Percentiles rank a stretch among this genome's conserved stretches.
phyloP scores from a whole-genome alignment of 92 coral and sea anemone genomes.

The Porites cylindrica region DNA sequence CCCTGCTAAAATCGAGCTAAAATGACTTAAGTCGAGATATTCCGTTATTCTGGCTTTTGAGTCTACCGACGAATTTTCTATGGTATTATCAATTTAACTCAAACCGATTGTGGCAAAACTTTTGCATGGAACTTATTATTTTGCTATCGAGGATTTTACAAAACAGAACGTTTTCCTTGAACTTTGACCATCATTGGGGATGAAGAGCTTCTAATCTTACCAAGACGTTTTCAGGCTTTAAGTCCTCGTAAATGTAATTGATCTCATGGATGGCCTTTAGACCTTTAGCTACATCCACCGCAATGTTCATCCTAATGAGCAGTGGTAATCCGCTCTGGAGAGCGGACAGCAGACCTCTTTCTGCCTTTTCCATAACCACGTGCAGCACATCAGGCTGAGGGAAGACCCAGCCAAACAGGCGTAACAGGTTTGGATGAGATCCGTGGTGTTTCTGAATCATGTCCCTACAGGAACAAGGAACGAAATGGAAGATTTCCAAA shows the following conservation, averaged over 20 bases:
- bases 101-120: too few species aligned
- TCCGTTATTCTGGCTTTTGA: too few species aligned
- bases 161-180: too few species aligned
- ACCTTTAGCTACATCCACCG: slow-evolving; percentile 70
- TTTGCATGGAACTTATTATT: too few species aligned
- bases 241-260: slow-evolving; percentile 63
- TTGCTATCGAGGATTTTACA: too few species aligned
- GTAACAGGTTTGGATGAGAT: slow-evolving; percentile 60
- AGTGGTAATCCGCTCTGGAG: slow-evolving; percentile 50
- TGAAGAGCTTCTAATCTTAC: slow-evolving; percentile 20
- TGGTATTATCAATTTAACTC: too few species aligned
- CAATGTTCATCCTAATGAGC: slow-evolving; percentile 53
- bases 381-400: slow-evolving; percentile 50
- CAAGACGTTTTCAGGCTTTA: slow-evolving; percentile 71
- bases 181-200: background rate
- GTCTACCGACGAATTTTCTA: too few species aligned
- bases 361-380: slow-evolving; percentile 73
- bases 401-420: slow-evolving; percentile 71
- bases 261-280: slow-evolving; percentile 61
- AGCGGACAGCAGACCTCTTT: slow-evolving; percentile 52
- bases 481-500: background rate
- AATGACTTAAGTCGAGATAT: too few species aligned
- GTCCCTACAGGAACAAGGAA: slow-evolving; percentile 26
- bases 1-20: too few species aligned
- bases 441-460: slow-evolving; percentile 39